Evolutionary conservation across 2,797 vertebrate species (phyloP).

Genomic region (Pangasius mekongensis): DNA sequence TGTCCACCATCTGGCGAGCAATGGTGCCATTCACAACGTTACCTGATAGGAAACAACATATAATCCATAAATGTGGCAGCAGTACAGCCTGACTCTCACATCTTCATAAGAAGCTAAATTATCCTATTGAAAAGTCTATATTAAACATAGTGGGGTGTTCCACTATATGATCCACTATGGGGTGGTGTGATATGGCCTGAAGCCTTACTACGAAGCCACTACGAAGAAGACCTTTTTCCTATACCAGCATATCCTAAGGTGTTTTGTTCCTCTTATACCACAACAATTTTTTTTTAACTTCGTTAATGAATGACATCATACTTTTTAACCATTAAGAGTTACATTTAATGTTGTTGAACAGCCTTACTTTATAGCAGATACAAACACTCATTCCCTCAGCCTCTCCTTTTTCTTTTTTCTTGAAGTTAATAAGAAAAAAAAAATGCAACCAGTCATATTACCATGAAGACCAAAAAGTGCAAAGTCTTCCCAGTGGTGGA

Average conservation of each 20-base stretch:
- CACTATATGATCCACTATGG: not conserved
- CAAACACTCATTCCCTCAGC: not conserved
- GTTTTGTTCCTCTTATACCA: not conserved
- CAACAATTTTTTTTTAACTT: not conserved
- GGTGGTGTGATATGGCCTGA: not conserved
- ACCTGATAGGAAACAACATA: slow-evolving; percentile 69
- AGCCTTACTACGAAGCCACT: too few species aligned
- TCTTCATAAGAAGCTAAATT: not conserved
- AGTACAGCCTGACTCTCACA: not conserved
- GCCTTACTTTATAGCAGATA: not conserved
- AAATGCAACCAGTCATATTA: not conserved
- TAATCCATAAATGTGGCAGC: not conserved
- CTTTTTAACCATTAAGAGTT: not conserved
- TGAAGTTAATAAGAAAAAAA: not conserved
- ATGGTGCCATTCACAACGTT: slow-evolving; percentile 96
- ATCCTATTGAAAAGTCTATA: not conserved
- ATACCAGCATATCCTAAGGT: not conserved
- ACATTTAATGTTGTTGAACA: not conserved
- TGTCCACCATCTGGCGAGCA: slow-evolving; percentile 97
- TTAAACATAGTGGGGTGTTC: not conserved
- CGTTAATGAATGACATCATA: not conserved
- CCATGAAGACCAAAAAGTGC: not conserved
- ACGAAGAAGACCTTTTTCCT: too few species aligned
- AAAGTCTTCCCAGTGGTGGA: not conserved
- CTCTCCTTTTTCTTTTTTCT: not conserved